phyloP scores from a whole-genome alignment of 2,888 invertebrate species.

The Bedellia somnulentella region DNA sequence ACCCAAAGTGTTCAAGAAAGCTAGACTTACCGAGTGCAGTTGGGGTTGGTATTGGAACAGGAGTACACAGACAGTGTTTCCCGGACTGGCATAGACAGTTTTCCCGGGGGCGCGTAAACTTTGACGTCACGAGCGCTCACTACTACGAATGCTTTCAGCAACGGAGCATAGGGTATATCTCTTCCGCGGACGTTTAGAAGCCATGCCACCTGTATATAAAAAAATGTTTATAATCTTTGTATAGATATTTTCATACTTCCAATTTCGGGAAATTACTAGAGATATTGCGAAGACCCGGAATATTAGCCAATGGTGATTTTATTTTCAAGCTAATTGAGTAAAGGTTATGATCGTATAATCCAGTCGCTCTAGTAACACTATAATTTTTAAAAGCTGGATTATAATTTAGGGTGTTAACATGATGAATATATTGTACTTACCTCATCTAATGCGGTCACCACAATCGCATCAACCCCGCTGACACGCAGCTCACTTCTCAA shows the following conservation, averaged over 20 bases:
- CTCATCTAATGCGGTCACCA: conserved; percentile 85
- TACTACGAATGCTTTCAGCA: conserved; percentile 75
- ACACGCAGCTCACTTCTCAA: conserved; percentile 65
- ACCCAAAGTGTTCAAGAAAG: too few relatives aligned
- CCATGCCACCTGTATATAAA: conserved; percentile 63
- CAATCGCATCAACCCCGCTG: conserved; percentile 72
- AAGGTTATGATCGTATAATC: too few relatives aligned
- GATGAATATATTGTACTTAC: too few relatives aligned
- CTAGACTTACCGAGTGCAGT: conserved; percentile 35
- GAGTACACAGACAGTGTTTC: conserved; percentile 56
- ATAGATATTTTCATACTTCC: not conserved
- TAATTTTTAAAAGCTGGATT: too few relatives aligned
- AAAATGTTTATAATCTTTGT: not conserved
- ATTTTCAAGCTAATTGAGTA: too few relatives aligned
- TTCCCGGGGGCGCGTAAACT: conserved; percentile 70
- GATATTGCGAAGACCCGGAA: too few relatives aligned
- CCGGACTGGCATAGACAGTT: conserved; percentile 60
- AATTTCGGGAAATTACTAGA: not conserved
- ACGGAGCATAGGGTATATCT: conserved; percentile 81
- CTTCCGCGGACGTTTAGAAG: conserved; percentile 84
- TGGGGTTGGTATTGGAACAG: conserved; percentile 65
- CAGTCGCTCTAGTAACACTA: too few relatives aligned
- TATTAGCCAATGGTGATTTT: too few relatives aligned
- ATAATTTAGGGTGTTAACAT: too few relatives aligned
- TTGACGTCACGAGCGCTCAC: conserved; percentile 66